These are phyloP conservation scores for Sylvilagus floridanus DNA, from an alignment of 2,797 vertebrate genomes.

Conservation along the genomic window DNA sequence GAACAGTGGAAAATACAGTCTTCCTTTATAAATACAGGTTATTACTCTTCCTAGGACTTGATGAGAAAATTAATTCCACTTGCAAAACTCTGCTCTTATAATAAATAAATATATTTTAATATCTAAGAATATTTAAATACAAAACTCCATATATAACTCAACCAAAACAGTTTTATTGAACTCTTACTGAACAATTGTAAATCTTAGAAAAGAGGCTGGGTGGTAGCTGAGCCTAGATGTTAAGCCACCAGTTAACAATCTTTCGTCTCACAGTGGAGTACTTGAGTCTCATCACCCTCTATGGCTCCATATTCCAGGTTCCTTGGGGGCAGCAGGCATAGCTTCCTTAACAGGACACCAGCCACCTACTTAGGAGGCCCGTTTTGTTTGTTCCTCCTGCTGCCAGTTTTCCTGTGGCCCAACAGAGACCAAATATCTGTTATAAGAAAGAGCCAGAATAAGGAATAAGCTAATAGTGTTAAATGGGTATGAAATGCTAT, in stretches of 20 bases:
- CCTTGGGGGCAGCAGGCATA: no score
- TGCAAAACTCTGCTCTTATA: background rate
- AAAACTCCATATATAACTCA: background rate
- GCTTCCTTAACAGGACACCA: no score
- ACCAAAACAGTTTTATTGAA: background rate
- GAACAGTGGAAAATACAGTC: background rate
- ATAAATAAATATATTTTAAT: background rate
- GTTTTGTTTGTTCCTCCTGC: no score
- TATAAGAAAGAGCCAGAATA: background rate
- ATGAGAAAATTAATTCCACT: background rate
- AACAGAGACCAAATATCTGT: no score
- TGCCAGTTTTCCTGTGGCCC: no score
- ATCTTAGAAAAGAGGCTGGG: background rate
- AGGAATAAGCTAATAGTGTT: constrained; percentile 81
- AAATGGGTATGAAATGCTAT: constrained; percentile 84
- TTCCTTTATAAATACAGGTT: background rate
- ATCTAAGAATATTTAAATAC: background rate
- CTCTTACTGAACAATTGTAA: background rate
- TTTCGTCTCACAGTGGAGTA: no score
- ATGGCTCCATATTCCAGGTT: no score
- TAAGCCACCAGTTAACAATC: no score
- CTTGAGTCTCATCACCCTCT: no score
- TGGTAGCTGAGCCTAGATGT: no score
- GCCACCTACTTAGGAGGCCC: no score
- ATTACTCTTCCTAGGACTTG: background rate